Percentiles rank a stretch among this genome's conserved stretches.
Conservation (phyloP, 1,140 invertebrate species). For the Leptinotarsa lineolata region DNA sequence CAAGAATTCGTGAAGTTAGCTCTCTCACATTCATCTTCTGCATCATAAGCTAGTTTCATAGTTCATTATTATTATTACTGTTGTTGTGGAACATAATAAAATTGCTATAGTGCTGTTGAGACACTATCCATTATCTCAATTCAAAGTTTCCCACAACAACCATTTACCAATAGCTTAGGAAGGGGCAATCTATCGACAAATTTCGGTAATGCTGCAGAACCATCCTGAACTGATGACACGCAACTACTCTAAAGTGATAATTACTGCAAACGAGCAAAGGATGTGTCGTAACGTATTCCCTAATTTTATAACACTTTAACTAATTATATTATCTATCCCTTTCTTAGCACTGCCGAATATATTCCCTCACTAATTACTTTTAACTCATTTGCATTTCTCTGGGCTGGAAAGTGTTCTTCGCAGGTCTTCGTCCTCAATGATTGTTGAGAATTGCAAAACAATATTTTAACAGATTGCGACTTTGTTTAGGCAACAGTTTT, state of each 20-base stretch:
- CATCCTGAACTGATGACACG: background rate
- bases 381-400: background rate
- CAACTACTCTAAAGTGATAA: background rate
- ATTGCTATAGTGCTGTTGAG: no score
- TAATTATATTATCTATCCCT: constrained; percentile 1
- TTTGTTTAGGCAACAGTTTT: no score
- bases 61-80: no score
- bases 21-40: no score
- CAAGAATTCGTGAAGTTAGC: no score
- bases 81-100: no score
- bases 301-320: background rate
- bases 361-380: background rate
- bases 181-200: background rate
- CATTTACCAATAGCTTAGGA: background rate
- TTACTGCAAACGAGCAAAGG: background rate
- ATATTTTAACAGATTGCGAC: no score
- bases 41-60: no score
- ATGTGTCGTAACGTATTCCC: constrained; percentile 3
- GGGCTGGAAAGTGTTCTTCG: background rate
- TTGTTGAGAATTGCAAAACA: no score
- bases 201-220: background rate
- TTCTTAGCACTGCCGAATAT: background rate
- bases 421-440: background rate
- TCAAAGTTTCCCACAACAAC: background rate
- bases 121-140: no score